Evolutionary conservation across 64 coral and sea anemone genomes (phyloP).

Genomic region (Cladopsammia gracilis): DNA sequence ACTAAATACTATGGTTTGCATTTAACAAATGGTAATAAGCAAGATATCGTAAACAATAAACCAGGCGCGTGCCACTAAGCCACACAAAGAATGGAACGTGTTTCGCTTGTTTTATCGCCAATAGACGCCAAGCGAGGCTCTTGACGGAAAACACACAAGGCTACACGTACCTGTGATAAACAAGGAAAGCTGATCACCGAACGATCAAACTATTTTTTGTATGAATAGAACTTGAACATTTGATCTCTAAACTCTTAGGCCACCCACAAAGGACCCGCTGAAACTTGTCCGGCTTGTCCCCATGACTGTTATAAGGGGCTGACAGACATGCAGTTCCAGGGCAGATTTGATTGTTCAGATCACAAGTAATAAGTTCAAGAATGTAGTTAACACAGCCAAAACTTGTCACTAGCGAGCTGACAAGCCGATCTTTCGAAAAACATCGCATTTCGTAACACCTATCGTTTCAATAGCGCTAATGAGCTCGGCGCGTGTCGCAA

Average conservation of each 20-base stretch:
- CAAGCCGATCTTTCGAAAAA: conserved; percentile 9
- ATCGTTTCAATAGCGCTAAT: conserved; percentile 26
- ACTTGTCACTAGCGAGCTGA: background rate
- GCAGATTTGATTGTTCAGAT: background rate
- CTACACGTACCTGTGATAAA: conserved; percentile 28
- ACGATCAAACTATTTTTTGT: background rate
- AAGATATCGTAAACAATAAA: background rate
- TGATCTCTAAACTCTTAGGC: background rate
- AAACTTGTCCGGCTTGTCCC: background rate
- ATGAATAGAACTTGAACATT: background rate
- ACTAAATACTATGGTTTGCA: conserved; percentile 52
- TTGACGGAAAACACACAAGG: conserved; percentile 17
- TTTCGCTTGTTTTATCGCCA: background rate
- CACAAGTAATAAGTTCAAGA: background rate
- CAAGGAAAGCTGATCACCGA: conserved; percentile 4
- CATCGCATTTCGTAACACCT: background rate
- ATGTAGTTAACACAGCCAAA: background rate
- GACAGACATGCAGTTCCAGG: background rate
- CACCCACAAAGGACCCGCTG: conserved; percentile 15
- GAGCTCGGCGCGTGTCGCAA: conserved; percentile 30
- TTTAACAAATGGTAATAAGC: conserved; percentile 48
- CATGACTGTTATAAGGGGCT: no score
- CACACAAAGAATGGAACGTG: background rate
- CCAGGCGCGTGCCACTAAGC: conserved; percentile 39
- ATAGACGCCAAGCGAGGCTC: conserved; percentile 35